A percentile compares a stretch with the other conserved stretches of the same genome.
phyloP scores from a whole-genome alignment of 2,113 vertebrate species.

The Glaucomys volans region DNA sequence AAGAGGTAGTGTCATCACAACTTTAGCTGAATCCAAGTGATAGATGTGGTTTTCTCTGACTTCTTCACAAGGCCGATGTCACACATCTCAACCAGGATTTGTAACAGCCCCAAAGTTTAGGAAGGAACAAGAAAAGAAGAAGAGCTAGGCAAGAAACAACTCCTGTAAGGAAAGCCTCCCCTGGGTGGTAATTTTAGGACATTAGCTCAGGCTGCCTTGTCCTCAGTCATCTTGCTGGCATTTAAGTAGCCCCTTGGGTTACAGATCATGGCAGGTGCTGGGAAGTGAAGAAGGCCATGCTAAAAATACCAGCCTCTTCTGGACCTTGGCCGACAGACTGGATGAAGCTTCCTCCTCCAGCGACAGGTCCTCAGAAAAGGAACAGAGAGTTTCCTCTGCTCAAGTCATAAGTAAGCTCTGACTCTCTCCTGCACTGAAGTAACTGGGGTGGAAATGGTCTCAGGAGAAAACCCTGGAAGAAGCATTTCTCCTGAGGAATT shows the following conservation, averaged over 20 bases:
- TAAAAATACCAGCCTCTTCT: conserved; percentile 93
- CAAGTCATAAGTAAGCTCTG: background rate
- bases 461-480: background rate
- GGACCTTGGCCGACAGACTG: conserved; percentile 77
- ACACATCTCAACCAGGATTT: background rate
- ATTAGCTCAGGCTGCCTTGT: conserved; percentile 88
- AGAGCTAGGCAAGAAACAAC: conserved; percentile 57
- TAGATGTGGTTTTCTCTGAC: background rate
- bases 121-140: conserved; percentile 39
- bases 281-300: conserved; percentile 85
- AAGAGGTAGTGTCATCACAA: background rate
- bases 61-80: background rate
- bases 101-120: background rate
- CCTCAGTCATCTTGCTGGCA: conserved; percentile 87
- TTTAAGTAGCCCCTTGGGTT: conserved; percentile 87
- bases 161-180: conserved; percentile 56
- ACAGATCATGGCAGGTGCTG: conserved; percentile 93
- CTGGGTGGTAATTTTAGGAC: conserved; percentile 89
- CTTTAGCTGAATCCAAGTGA: background rate
- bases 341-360: conserved; percentile 52
- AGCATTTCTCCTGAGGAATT: conserved; percentile 12
- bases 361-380: conserved; percentile 54
- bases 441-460: background rate
- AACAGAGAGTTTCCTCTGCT: conserved; percentile 16
- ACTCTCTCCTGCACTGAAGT: background rate